Base-by-base conservation (phyloP, 2,888 invertebrate genomes). In the Drosophila antonietae region DNA sequence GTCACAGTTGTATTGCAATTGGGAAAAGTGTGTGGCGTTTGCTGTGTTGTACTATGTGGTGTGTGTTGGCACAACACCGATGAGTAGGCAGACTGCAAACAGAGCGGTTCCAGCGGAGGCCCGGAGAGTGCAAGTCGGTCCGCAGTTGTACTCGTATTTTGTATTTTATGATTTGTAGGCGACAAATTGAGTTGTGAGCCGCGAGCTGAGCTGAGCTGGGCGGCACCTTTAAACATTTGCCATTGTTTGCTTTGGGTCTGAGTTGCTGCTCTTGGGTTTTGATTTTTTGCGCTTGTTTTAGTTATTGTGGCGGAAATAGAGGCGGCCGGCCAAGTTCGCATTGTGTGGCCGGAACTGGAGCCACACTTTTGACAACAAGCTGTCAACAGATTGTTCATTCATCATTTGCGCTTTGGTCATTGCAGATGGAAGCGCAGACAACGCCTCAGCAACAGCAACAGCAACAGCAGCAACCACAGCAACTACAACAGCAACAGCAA, bases 361-460 rank as follows among this genome's bases (percentile, higher is more conserved):
- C 80, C 87, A 85, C 85, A 85, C 90, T 88, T 88, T 89, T 84
- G 70, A 78, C 88, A 59, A 66, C 73, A 70, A 74, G 69, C 74
- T 72, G 77, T 72, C 59, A 71, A 61, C 44, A 62, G n/a, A 35
- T 28, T 58, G 57, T 46, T 81, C 84, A 90, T 89, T 91, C 81
- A 79, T 66, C 79, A 70, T 79, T 91, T 76, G 80, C 68, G 75
- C 64, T 75, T 90, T 81, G 90, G 63, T 53, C 86, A 80, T 91
- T 91, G 88, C 90, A 92, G 92, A 92, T 92, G 92, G 92, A 92
- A 91, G 77, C 84, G 80, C 92, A 90, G 83, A 73, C 90, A 64
- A 88, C 90, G 73, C 84, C 91, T 68, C 91, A 90, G 68, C 73
- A 74, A 14, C 78, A 75, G 46, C 86, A 75, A 46, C 86, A 59